Percentiles rank a stretch among this genome's conserved stretches.
Conservation (phyloP, 2,113 vertebrate species). For the Zeus faber region DNA sequence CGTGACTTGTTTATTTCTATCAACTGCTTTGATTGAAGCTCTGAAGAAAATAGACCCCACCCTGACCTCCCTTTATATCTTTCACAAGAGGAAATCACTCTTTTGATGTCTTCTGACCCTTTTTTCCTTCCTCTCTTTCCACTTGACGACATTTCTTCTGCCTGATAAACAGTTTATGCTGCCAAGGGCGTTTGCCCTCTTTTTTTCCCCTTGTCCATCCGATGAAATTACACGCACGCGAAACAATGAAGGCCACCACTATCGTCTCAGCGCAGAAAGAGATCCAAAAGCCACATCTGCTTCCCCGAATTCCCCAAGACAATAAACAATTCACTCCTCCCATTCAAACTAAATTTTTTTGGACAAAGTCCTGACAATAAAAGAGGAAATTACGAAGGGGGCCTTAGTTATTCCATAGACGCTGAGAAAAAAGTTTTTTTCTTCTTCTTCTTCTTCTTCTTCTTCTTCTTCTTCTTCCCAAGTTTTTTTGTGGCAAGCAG, state of each 20-base stretch:
- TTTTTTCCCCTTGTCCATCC: conserved; percentile 52
- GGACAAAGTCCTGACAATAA: conserved; percentile 68
- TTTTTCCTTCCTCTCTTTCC: neutral
- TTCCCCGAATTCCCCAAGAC: conserved; percentile 69
- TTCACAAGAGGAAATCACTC: too few species aligned
- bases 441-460: too few species aligned
- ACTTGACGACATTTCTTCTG: conserved; percentile 37
- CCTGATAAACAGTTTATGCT: conserved; percentile 64
- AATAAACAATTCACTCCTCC: conserved; percentile 78
- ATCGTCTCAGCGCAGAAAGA: conserved; percentile 70
- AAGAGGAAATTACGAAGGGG: conserved; percentile 60
- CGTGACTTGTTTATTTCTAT: too few species aligned
- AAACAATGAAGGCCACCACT: conserved; percentile 67
- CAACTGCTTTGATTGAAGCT: too few species aligned
- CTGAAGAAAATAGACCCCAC: too few species aligned
- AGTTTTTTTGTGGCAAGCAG: conserved; percentile 53
- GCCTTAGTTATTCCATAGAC: too few species aligned
- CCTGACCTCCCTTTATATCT: too few species aligned
- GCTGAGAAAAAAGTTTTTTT: too few species aligned
- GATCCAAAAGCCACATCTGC: conserved; percentile 65
- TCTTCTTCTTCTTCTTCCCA: conserved; percentile 68
- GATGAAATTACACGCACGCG: conserved; percentile 63
- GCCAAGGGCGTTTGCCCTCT: conserved; percentile 62
- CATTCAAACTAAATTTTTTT: conserved; percentile 73
- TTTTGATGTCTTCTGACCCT: too few species aligned